Conservation (phyloP, 1,140 invertebrate species). For the Metopolophium dirhodum region DNA sequence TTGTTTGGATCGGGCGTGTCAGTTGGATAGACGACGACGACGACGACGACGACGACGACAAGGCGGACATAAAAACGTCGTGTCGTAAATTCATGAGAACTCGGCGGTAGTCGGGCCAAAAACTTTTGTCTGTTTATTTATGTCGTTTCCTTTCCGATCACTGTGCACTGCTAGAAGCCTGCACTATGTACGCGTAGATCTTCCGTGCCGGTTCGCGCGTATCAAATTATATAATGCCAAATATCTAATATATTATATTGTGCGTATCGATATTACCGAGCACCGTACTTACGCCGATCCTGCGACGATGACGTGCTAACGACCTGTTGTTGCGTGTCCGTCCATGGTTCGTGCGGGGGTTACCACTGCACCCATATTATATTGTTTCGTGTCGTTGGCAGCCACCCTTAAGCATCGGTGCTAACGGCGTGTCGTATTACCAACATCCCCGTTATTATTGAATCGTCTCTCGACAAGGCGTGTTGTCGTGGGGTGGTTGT, state of each 20-base stretch:
- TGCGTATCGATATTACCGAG: neutral
- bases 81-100: conserved; percentile 1
- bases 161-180: no score
- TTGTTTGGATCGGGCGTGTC: neutral
- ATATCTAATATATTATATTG: neutral
- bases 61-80: neutral
- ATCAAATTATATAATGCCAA: neutral
- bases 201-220: neutral
- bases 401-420: neutral
- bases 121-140: neutral
- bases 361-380: neutral
- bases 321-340: conserved; percentile 12
- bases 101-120: neutral
- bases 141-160: neutral
- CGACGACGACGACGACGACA: neutral
- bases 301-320: neutral
- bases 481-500: neutral
- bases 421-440: conserved; percentile 1
- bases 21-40: neutral
- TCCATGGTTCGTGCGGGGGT: neutral
- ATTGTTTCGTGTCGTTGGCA: neutral
- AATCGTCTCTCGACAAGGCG: neutral
- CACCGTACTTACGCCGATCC: neutral
- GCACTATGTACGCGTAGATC: neutral
- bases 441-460: neutral